Base-by-base conservation (phyloP, 2,113 vertebrate genomes). In the Epinephelus lanceolatus region DNA sequence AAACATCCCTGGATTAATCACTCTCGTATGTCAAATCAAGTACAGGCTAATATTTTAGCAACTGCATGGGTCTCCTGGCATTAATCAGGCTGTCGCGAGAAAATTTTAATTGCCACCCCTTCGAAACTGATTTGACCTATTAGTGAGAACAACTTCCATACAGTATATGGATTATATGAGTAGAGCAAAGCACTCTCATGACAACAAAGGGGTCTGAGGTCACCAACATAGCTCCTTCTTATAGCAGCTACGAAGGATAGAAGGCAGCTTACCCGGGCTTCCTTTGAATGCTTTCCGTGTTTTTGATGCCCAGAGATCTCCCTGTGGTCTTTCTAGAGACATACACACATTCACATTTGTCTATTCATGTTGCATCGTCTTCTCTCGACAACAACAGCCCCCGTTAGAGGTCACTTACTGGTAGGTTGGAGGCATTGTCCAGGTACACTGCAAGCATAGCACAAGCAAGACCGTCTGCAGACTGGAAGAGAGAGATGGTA, bases 401-500 rank as follows among this genome's bases (percentile, higher is more conserved):
- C 27, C 4, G 2, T 51, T 25, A 45, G n/a, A 21, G 4, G 23
- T 19, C 42, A 97, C 97, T 97, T 81, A 99, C 98, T 11, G 98
- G 97, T 53, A 99, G 93, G 84, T 97, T 97, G 72, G 96, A 96
- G 57, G 97, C 98, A 0, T 88, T 95, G 81, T 99, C 97, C 92
- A 99, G 93, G 93, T 98, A 99, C 57, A 99, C 95, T 5, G 97
- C 80, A 0, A 99, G 95, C 96, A 99, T 96, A 47, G 97, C 98
- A 77, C 96, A 97, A 49, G 97, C 95, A 18, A 94, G 82, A 59
- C 96, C 95, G 2, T 92, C 87, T 10, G 75, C 59, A 33, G 95
- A 94, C 98, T 99, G 85, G 13, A 91, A 62, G 63, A 18, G 12
- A 80, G 18, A 0, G 13, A 63, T 1, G 9, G 11, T 21, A 71